These are phyloP conservation scores for Pollachius pollachius DNA, from an alignment of 2,113 vertebrate genomes.

Conservation along the genomic window DNA sequence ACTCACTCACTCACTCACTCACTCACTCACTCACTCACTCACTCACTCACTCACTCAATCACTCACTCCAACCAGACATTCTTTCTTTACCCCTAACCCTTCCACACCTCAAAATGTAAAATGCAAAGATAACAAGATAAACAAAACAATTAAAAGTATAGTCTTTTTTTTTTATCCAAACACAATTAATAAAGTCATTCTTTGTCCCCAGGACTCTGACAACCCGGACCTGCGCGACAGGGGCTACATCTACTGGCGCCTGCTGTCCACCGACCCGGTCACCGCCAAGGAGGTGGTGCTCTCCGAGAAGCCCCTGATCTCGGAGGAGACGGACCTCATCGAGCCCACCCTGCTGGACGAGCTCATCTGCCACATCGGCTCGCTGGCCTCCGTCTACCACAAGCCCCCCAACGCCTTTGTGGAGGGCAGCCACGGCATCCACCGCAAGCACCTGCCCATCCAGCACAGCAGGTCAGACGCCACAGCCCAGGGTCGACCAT, in stretches of 20 bases:
- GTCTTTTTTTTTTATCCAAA: too few species aligned
- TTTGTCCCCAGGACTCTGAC: slow-evolving; percentile 86
- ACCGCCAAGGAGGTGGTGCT: slow-evolving; percentile 97
- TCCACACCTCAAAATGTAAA: too few species aligned
- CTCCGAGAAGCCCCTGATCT: slow-evolving; percentile 95
- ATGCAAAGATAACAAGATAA: too few species aligned
- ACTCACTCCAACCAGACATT: too few species aligned
- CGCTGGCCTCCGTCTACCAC: slow-evolving; percentile 95
- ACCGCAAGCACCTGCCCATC: slow-evolving; percentile 95
- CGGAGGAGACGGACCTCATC: slow-evolving; percentile 95
- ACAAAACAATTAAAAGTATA: too few species aligned
- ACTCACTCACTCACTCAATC: background rate
- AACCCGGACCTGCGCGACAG: slow-evolving; percentile 97
- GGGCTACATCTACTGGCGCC: slow-evolving; percentile 98
- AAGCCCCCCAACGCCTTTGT: slow-evolving; percentile 98
- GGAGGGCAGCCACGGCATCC: slow-evolving; percentile 95
- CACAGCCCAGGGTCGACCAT: background rate
- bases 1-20: background rate
- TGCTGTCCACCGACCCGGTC: slow-evolving; percentile 95
- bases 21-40: background rate
- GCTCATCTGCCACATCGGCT: slow-evolving; percentile 96
- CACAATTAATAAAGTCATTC: too few species aligned
- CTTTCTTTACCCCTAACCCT: too few species aligned
- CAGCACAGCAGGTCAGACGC: slow-evolving; percentile 88
- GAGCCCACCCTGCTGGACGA: slow-evolving; percentile 95